Conservation (phyloP, 2,797 vertebrate genomes). For the Scarus forsteni region DNA sequence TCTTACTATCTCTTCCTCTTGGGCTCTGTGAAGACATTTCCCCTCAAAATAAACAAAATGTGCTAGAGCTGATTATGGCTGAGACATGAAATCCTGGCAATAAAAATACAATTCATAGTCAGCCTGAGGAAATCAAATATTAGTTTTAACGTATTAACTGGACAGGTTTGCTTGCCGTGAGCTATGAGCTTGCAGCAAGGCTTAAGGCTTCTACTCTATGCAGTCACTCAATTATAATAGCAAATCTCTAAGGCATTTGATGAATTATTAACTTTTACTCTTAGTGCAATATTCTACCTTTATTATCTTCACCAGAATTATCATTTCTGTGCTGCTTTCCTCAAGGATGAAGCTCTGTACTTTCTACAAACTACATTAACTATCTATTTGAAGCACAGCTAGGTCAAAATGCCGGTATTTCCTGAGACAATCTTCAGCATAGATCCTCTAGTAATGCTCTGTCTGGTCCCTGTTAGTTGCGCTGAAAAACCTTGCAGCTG, state of each 20-base stretch:
- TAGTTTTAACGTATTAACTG: constrained; percentile 17
- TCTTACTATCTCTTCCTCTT: constrained; percentile 22
- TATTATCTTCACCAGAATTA: not conserved
- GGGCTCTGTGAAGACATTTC: constrained; percentile 11
- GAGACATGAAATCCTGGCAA: constrained; percentile 12
- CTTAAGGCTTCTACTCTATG: not conserved
- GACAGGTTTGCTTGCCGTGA: constrained; percentile 16
- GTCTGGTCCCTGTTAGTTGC: not conserved
- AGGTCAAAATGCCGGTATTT: not conserved
- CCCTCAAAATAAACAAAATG: constrained; percentile 21
- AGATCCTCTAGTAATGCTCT: not conserved
- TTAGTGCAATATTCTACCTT: not conserved
- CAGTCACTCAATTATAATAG: constrained; percentile 16
- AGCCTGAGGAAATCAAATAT: constrained; percentile 21
- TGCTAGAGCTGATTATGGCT: constrained; percentile 5
- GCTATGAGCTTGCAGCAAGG: constrained; percentile 1
- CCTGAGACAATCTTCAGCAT: not conserved
- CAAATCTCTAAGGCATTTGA: constrained; percentile 1
- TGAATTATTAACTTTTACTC: constrained; percentile 16
- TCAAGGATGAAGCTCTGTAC: not conserved
- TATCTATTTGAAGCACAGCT: not conserved
- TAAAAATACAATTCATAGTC: constrained; percentile 7
- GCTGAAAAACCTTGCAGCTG: constrained; percentile 8
- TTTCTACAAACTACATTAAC: not conserved
- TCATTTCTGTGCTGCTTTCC: not conserved